These are phyloP conservation scores for Ormyrus thymus DNA, from an alignment of 2,888 invertebrate genomes.

Conservation along the genomic window DNA sequence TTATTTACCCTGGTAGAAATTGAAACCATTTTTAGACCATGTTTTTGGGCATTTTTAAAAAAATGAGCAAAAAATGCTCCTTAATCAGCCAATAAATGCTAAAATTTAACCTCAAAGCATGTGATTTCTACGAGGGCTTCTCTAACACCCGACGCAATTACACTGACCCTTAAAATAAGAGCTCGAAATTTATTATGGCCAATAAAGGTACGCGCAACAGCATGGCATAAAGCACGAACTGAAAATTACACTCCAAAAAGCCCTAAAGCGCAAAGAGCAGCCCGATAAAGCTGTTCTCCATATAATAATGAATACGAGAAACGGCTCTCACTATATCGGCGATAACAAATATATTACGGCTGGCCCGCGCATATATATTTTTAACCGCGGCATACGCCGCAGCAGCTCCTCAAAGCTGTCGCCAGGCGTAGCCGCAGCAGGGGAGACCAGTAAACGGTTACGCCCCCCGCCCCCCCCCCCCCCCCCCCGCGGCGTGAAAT, in stretches of 20 bases:
- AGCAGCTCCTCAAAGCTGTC: no score
- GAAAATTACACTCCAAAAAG: constrained; percentile 25
- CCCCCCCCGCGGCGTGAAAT: neutral
- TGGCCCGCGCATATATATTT: neutral
- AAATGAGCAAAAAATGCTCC: no score
- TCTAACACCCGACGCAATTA: neutral
- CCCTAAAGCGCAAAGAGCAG: constrained; percentile 1
- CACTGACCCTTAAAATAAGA: neutral
- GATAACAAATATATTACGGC: constrained; percentile 33
- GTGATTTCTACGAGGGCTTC: no score
- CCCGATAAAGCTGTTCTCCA: no score
- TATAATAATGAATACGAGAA: constrained; percentile 43
- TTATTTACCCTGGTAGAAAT: no score
- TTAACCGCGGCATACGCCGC: neutral
- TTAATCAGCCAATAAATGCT: no score
- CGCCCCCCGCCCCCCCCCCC: no score
- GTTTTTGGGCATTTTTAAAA: no score
- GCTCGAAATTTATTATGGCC: neutral
- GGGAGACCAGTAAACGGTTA: no score
- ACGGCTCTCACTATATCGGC: constrained; percentile 25
- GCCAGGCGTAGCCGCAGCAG: no score
- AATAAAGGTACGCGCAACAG: constrained; percentile 15
- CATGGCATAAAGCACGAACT: constrained; percentile 6
- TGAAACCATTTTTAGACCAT: no score
- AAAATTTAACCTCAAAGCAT: no score